Evolutionary conservation across 2,888 invertebrate genomes (phyloP).

Genomic region (Erynnis tages): DNA sequence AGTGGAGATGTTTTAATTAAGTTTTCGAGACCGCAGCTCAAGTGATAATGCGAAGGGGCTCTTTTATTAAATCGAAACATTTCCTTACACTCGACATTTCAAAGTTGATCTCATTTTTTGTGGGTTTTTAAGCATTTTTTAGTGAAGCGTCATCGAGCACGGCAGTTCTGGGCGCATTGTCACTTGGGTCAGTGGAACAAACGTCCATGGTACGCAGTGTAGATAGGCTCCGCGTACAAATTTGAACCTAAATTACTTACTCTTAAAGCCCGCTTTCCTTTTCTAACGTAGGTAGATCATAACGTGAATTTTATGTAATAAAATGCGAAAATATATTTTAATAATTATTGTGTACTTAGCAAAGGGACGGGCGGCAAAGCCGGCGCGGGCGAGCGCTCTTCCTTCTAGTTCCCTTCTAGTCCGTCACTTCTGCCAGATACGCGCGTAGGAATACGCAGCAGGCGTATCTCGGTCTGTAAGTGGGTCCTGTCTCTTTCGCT

Average conservation of each 20-base stretch:
- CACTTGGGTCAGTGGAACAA: slow-evolving; percentile 63
- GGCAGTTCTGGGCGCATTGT: slow-evolving; percentile 47
- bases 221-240: slow-evolving; percentile 79
- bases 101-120: slow-evolving; percentile 61
- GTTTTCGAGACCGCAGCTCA: slow-evolving; percentile 66
- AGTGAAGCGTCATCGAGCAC: slow-evolving; percentile 39
- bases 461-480: slow-evolving; percentile 22
- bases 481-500: slow-evolving; percentile 31
- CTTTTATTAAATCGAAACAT: slow-evolving; percentile 31
- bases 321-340: slow-evolving; percentile 81
- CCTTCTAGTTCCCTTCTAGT: slow-evolving; percentile 48
- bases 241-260: slow-evolving; percentile 74
- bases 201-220: slow-evolving; percentile 81
- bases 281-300: slow-evolving; percentile 80
- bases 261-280: slow-evolving; percentile 75
- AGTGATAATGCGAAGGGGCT: slow-evolving; percentile 47
- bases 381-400: slow-evolving; percentile 71
- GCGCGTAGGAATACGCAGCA: slow-evolving; percentile 17
- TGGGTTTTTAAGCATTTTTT: slow-evolving; percentile 43
- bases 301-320: slow-evolving; percentile 82
- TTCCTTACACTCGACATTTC: slow-evolving; percentile 38
- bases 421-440: slow-evolving; percentile 28
- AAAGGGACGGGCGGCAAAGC: slow-evolving; percentile 75
- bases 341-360: slow-evolving; percentile 81
- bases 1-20: slow-evolving; percentile 70